Evolutionary conservation across 2,113 vertebrate species (phyloP).

Genomic region (Muntiacus reevesi): DNA sequence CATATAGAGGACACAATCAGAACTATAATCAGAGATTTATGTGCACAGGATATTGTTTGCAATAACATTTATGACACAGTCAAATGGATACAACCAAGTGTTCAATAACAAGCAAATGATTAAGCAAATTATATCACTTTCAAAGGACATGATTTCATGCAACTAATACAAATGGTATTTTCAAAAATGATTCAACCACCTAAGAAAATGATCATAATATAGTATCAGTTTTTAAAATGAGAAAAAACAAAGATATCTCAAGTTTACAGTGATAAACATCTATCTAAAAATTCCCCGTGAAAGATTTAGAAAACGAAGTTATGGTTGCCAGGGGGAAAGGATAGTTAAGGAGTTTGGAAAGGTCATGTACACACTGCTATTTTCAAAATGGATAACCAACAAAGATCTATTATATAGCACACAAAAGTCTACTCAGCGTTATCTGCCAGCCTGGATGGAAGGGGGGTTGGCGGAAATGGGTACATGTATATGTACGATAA

Average conservation of each 20-base stretch:
- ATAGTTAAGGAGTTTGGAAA: background rate
- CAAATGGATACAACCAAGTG: background rate
- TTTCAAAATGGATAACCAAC: background rate
- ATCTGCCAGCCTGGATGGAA: background rate
- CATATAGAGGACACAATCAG: background rate
- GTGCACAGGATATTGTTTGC: background rate
- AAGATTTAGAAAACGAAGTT: background rate
- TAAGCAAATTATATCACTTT: background rate
- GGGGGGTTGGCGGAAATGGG: background rate
- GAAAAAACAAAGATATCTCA: background rate
- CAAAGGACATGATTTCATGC: background rate
- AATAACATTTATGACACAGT: constrained; percentile 14
- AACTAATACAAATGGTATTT: background rate
- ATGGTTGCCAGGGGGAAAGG: background rate
- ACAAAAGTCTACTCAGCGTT: background rate
- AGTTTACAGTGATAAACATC: background rate
- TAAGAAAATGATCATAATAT: background rate
- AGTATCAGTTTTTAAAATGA: background rate
- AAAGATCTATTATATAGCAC: background rate
- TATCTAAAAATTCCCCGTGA: background rate
- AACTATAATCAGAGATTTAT: constrained; percentile 20
- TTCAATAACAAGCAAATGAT: background rate
- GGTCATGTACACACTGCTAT: background rate
- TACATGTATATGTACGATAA: background rate
- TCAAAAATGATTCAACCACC: background rate